These are phyloP conservation scores for Xenops minutus DNA, from an alignment of 2,797 vertebrate genomes.

Conservation along the genomic window DNA sequence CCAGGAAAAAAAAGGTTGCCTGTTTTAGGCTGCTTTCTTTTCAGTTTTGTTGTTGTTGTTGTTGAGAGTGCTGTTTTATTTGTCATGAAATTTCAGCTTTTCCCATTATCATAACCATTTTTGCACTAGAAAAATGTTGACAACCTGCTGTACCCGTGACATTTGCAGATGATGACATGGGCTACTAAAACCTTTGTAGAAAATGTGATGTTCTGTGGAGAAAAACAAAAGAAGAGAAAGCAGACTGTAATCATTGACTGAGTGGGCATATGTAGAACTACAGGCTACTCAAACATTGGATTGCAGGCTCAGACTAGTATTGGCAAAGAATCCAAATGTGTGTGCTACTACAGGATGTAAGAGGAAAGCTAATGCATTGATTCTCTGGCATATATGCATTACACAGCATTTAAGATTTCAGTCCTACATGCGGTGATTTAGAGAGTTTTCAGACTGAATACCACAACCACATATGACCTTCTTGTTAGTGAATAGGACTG, in stretches of 20 bases:
- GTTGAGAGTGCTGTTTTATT: neutral
- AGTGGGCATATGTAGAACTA: neutral
- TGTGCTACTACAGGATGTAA: neutral
- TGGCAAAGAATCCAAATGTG: neutral
- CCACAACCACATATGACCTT: neutral
- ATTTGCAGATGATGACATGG: neutral
- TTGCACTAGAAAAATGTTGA: neutral
- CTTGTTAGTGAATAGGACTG: neutral
- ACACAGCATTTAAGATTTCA: neutral
- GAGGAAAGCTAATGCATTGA: neutral
- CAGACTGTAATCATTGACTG: neutral
- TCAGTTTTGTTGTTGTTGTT: fast-evolving
- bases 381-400: neutral
- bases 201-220: neutral
- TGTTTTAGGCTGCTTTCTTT: neutral
- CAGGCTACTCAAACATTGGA: neutral
- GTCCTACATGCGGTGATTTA: neutral
- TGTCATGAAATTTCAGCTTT: neutral
- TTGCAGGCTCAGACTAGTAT: neutral
- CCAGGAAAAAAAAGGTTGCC: neutral
- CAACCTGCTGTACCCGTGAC: neutral
- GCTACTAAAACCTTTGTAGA: neutral
- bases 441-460: neutral
- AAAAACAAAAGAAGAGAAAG: neutral
- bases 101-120: neutral